Evolutionary conservation across 2,113 vertebrate genomes (phyloP).

Genomic region (Dipodomys ordii): DNA sequence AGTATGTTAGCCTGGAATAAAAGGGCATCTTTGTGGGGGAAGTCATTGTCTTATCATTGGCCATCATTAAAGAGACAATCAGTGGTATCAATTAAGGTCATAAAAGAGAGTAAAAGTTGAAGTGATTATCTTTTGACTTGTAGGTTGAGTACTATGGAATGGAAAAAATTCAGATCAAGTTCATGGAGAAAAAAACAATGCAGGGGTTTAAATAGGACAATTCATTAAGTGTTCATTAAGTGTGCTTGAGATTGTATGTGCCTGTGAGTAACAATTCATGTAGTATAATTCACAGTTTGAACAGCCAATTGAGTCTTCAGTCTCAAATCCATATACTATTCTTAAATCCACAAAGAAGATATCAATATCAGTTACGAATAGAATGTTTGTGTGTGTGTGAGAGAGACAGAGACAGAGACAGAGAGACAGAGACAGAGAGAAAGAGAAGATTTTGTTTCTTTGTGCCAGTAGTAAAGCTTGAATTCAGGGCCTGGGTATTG

Average conservation of each 20-base stretch:
- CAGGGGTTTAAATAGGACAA: background rate
- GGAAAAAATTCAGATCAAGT: conserved; percentile 39
- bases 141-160: background rate
- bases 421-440: too few relatives aligned
- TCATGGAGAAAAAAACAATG: conserved; percentile 10
- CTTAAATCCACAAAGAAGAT: background rate
- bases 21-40: background rate
- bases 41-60: conserved; percentile 25
- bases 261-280: background rate
- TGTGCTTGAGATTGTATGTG: background rate
- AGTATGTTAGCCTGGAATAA: background rate
- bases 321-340: background rate
- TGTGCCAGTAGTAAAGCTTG: too few relatives aligned
- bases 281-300: background rate
- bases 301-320: background rate
- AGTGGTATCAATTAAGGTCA: conserved; percentile 18
- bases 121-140: conserved; percentile 42
- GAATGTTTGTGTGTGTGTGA: too few relatives aligned
- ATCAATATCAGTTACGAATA: background rate
- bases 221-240: background rate
- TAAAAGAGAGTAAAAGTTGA: conserved; percentile 1
- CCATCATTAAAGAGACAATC: background rate
- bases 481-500: too few relatives aligned
- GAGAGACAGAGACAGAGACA: too few relatives aligned
- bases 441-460: too few relatives aligned